These are phyloP conservation scores for Gerris buenoi DNA, from an alignment of 1,140 invertebrate genomes.

Conservation along the genomic window DNA sequence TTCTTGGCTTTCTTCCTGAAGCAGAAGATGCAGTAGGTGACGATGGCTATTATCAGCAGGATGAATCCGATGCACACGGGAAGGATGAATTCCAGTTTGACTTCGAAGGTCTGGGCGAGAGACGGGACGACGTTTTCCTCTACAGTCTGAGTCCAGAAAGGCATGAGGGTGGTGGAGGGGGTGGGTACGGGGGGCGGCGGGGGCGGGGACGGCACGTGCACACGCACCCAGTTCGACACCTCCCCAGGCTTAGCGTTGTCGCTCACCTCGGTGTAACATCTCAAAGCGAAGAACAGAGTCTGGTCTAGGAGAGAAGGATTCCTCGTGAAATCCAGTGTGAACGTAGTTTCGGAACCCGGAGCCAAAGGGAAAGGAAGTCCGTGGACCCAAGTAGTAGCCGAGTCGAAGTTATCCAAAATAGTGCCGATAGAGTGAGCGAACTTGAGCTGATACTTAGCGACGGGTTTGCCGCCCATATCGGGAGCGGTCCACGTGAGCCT, in stretches of 20 bases:
- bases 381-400: slow-evolving; percentile 28
- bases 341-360: slow-evolving; percentile 31
- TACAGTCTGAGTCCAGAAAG: slow-evolving; percentile 22
- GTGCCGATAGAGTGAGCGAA: slow-evolving; percentile 30
- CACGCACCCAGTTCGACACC: slow-evolving; percentile 39
- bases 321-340: slow-evolving; percentile 32
- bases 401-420: slow-evolving; percentile 34
- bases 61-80: slow-evolving; percentile 30
- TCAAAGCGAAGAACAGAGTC: slow-evolving; percentile 36
- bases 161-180: slow-evolving; percentile 27
- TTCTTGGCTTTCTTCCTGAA: slow-evolving; percentile 26
- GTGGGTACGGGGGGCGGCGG: slow-evolving; percentile 32
- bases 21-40: slow-evolving; percentile 34
- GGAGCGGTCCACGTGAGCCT: slow-evolving; percentile 38
- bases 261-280: slow-evolving; percentile 30
- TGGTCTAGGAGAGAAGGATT: slow-evolving; percentile 31
- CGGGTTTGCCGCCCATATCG: slow-evolving; percentile 34
- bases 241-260: slow-evolving; percentile 30
- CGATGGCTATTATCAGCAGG: slow-evolving; percentile 28
- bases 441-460: slow-evolving; percentile 34
- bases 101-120: slow-evolving; percentile 22
- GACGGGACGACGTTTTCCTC: slow-evolving; percentile 24
- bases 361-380: slow-evolving; percentile 28
- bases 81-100: slow-evolving; percentile 29
- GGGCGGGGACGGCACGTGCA: slow-evolving; percentile 34